phyloP scores from a whole-genome alignment of 2,797 vertebrate species.

The Myioborus miniatus region DNA sequence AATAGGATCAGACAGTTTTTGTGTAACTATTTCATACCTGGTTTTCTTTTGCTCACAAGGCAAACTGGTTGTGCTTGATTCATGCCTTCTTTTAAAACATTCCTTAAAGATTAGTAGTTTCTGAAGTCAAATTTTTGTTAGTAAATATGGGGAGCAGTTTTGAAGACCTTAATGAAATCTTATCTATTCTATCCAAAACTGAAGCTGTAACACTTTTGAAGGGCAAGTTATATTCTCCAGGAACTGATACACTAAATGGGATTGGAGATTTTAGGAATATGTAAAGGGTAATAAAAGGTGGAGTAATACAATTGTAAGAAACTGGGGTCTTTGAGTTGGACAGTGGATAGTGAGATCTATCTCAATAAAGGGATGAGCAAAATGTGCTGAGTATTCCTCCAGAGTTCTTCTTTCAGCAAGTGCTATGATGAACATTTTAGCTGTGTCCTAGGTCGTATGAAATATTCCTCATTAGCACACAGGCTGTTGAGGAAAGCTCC shows the following conservation, averaged over 20 bases:
- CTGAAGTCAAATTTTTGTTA: neutral
- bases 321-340: neutral
- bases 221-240: neutral
- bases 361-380: neutral
- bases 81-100: neutral
- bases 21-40: neutral
- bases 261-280: neutral
- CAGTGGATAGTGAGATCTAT: neutral
- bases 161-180: neutral
- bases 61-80: neutral
- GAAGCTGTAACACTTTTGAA: neutral
- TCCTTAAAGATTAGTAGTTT: neutral
- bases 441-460: neutral
- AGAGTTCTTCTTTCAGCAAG: neutral
- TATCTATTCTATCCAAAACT: neutral
- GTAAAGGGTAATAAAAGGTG: neutral
- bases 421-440: fast-evolving
- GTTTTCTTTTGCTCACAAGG: neutral
- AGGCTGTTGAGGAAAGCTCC: neutral
- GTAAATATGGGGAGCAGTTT: neutral
- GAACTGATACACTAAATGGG: neutral
- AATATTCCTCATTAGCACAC: neutral
- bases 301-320: neutral
- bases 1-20: neutral
- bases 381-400: neutral